These are phyloP conservation scores for Decapterus maruadsi DNA, from an alignment of 2,797 vertebrate genomes.

Conservation along the genomic window DNA sequence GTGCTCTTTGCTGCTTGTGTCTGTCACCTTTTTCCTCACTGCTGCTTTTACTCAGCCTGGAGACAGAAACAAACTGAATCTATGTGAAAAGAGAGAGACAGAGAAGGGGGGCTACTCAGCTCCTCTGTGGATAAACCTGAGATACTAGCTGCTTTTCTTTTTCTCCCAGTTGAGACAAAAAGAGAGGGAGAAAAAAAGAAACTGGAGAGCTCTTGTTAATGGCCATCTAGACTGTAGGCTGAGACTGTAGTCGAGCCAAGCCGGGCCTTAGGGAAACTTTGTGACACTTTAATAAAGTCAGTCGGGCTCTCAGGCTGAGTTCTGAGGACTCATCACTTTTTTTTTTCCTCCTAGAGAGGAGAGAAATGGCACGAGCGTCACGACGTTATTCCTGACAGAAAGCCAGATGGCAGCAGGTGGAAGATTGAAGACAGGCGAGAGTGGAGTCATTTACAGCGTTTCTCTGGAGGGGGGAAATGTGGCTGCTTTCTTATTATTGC, in stretches of 20 bases:
- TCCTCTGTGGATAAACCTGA: slow-evolving; percentile 27
- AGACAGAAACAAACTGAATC: slow-evolving; percentile 39
- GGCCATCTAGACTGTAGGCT: slow-evolving; percentile 51
- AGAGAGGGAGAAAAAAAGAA: slow-evolving; percentile 20
- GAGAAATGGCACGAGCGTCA: slow-evolving; percentile 60
- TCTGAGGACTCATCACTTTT: slow-evolving; percentile 76
- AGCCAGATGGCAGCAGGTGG: slow-evolving; percentile 70
- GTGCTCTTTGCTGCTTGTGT: slow-evolving; percentile 11
- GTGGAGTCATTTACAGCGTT: slow-evolving; percentile 45
- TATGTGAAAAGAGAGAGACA: slow-evolving; percentile 26
- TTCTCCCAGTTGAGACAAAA: slow-evolving; percentile 26
- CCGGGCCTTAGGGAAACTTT: slow-evolving; percentile 60
- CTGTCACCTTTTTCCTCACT: slow-evolving; percentile 3
- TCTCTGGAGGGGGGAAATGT: slow-evolving; percentile 25
- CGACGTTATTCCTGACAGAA: slow-evolving; percentile 70
- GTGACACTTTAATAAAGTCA: slow-evolving; percentile 76
- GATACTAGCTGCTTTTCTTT: slow-evolving; percentile 30
- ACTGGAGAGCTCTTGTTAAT: slow-evolving; percentile 49
- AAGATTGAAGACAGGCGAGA: slow-evolving; percentile 54
- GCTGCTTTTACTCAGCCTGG: slow-evolving; percentile 67
- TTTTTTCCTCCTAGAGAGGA: slow-evolving; percentile 44
- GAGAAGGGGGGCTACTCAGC: slow-evolving; percentile 8
- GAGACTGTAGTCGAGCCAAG: slow-evolving; percentile 51
- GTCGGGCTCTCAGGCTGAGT: slow-evolving; percentile 60
- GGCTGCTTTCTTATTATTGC: slow-evolving; percentile 48